phyloP scores from a whole-genome alignment of 2,888 invertebrate species.

The Muscina levida region DNA sequence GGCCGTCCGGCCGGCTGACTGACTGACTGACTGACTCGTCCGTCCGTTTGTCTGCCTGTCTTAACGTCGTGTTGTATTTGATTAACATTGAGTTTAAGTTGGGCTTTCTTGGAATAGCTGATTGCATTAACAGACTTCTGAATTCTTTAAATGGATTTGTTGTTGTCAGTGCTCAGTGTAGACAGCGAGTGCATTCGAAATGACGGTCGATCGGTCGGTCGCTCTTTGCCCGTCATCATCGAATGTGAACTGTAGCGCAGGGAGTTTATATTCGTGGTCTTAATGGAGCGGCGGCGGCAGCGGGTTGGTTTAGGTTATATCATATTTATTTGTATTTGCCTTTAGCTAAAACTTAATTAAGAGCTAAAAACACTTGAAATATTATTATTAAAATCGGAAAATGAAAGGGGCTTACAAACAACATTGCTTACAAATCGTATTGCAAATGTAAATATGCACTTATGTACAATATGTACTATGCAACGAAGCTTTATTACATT shows the following conservation, averaged over 20 bases:
- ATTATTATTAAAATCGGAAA: slow-evolving; percentile 32
- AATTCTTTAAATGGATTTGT: slow-evolving; percentile 30
- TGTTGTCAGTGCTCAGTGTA: not conserved
- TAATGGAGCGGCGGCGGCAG: too few relatives aligned
- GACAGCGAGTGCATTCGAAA: too few relatives aligned
- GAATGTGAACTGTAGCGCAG: too few relatives aligned
- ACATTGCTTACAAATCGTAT: slow-evolving; percentile 63
- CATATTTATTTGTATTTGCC: slow-evolving; percentile 33
- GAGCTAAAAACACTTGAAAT: slow-evolving; percentile 64
- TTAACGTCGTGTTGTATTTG: slow-evolving; percentile 45
- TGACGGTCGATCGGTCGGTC: too few relatives aligned
- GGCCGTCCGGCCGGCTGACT: not conserved
- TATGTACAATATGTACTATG: too few relatives aligned
- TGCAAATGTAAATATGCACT: slow-evolving; percentile 65
- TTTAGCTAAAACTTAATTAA: slow-evolving; percentile 65
- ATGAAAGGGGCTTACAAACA: slow-evolving; percentile 12
- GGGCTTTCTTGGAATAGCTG: slow-evolving; percentile 47
- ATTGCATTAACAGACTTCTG: slow-evolving; percentile 47
- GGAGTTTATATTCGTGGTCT: not conserved
- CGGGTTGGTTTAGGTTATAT: too few relatives aligned
- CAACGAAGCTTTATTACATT: too few relatives aligned
- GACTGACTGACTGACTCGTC: not conserved
- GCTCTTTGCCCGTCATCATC: too few relatives aligned
- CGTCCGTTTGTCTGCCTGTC: not conserved
- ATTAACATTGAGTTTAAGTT: slow-evolving; percentile 50